Evolutionary conservation across 2,797 vertebrate genomes (phyloP), one percentile per base, ranked within the genome.

Genomic region (Pagetopsis macropterus): DNA sequence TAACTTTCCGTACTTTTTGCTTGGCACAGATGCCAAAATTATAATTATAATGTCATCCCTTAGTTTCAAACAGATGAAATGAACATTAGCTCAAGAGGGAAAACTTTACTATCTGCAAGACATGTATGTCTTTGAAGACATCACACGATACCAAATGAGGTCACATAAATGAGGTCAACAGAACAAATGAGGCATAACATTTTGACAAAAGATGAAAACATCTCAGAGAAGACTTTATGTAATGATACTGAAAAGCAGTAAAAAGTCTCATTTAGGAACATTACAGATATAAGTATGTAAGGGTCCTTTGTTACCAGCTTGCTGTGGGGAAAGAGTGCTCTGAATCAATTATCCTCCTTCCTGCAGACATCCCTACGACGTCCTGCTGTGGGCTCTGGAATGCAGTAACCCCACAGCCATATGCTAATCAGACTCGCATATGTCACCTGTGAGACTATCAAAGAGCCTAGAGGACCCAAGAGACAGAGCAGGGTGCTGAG

Each of bases 401-500:
- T 69, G 65, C 74, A 70, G 79, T 82, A 80, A 89, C 87, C 82
- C 81, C 75, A 55, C 65, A 84, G 85, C 91, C 91, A 91, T 92
- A 92, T 91, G 92, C 86, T 92, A 89, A 92, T 88, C 80, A 72
- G 79, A 83, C 84, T 84, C 85, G 76, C 91, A 93, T 91, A 93
- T 93, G 93, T 92, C 45, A 70, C 89, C 84, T 86, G 85, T 80
- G 86, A 91, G 83, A 88, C 83, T 83, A 89, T 90, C 84, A 89
- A 86, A 91, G 88, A 81, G 64, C 76, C 83, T 23, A 4, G 49
- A 74, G 85, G 85, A 74, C 83, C 84, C 76, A 67, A n/a, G 84
- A 87, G 91, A 91, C 84, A 75, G 60, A 69, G 85, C 79, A 85
- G 17, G 27, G 33, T 50, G 81, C 77, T 76, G 75, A 57, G 82